A percentile compares a stretch with the other conserved stretches of the same genome.
Conservation (phyloP, 2,888 invertebrate species). For the Agonopterix subpropinquella region DNA sequence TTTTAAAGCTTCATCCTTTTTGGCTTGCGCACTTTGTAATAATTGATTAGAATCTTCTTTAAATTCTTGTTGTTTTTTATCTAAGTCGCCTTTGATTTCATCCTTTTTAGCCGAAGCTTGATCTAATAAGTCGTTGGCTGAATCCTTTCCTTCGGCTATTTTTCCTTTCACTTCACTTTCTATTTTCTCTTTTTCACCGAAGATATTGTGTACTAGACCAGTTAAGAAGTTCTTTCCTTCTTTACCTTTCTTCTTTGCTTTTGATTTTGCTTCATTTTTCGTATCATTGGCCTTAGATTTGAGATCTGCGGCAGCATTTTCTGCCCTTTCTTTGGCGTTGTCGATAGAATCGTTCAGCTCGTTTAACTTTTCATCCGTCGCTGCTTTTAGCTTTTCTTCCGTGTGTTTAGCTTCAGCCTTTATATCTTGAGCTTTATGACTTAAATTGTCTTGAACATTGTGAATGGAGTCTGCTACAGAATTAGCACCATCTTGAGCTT, state of each 20-base stretch:
- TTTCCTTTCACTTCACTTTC: constrained; percentile 56
- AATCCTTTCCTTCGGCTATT: constrained; percentile 50
- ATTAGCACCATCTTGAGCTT: constrained; percentile 44
- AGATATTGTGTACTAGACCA: constrained; percentile 61
- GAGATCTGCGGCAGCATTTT: constrained; percentile 30
- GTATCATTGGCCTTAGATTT: constrained; percentile 30
- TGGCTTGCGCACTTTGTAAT: constrained; percentile 11
- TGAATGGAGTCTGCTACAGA: constrained; percentile 36
- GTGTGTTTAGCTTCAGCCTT: constrained; percentile 39
- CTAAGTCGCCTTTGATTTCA: constrained; percentile 36
- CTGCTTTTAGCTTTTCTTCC: constrained; percentile 36
- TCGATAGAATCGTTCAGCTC: constrained; percentile 47
- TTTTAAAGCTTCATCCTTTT: constrained; percentile 15
- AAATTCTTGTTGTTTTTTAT: constrained; percentile 41
- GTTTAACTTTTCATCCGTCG: constrained; percentile 40
- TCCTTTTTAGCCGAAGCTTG: constrained; percentile 50
- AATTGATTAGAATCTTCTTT: constrained; percentile 29
- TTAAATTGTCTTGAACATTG: constrained; percentile 36
- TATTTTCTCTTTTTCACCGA: constrained; percentile 64
- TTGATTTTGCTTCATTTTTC: constrained; percentile 45
- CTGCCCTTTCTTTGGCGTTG: constrained; percentile 40
- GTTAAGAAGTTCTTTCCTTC: constrained; percentile 64
- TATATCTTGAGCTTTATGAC: constrained; percentile 37
- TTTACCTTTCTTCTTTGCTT: constrained; percentile 61
- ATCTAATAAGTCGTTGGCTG: constrained; percentile 43